Conservation (phyloP, 2,888 invertebrate genomes). For the Apamea anceps region DNA sequence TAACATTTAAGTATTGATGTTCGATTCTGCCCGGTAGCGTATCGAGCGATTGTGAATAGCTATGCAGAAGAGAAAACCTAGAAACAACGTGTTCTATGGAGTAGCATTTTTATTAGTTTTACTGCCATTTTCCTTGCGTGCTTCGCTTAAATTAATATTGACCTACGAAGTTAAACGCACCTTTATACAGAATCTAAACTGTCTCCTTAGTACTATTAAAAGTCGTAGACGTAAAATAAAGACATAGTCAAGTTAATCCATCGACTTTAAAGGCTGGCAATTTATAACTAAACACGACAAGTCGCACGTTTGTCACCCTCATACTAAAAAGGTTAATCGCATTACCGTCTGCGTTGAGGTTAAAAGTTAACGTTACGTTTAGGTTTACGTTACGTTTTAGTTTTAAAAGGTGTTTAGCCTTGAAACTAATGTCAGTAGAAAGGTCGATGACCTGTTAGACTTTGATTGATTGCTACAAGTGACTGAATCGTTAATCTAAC, state of each 20-base stretch:
- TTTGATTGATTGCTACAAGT: slow-evolving; percentile 51
- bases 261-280: slow-evolving; percentile 12
- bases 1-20: too few relatives aligned
- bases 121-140: neutral
- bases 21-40: too few relatives aligned
- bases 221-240: slow-evolving; percentile 5
- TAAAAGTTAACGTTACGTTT: slow-evolving; percentile 54
- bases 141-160: neutral
- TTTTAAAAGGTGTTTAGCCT: slow-evolving; percentile 55
- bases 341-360: slow-evolving; percentile 50
- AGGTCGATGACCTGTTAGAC: slow-evolving; percentile 28
- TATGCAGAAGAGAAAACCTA: too few relatives aligned
- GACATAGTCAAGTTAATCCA: slow-evolving; percentile 10
- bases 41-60: too few relatives aligned
- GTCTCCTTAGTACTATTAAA: neutral
- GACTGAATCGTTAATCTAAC: slow-evolving; percentile 37
- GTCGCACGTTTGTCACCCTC: slow-evolving; percentile 49
- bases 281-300: slow-evolving; percentile 19
- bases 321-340: slow-evolving; percentile 57
- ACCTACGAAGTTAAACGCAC: neutral
- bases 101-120: neutral
- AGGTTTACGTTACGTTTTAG: slow-evolving; percentile 41
- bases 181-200: neutral
- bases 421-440: slow-evolving; percentile 29
- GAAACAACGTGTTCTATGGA: neutral